These are phyloP conservation scores for Paramormyrops kingsleyae DNA, from an alignment of 2,113 vertebrate genomes.

Conservation along the genomic window DNA sequence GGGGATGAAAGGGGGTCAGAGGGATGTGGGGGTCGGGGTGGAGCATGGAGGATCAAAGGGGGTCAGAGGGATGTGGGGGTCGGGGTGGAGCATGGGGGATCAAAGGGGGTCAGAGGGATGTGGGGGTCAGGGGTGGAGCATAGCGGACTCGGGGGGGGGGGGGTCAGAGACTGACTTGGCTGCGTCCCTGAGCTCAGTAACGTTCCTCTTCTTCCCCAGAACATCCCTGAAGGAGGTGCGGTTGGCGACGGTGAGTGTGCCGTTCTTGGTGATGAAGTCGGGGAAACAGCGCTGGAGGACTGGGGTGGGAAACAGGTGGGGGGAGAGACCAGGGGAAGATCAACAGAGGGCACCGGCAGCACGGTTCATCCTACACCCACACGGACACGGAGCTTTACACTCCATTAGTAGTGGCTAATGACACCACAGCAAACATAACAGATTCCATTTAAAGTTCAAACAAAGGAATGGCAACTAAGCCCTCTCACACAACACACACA, in stretches of 20 bases:
- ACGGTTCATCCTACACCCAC: not conserved
- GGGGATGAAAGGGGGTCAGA: not conserved
- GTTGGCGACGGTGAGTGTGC: constrained; percentile 74
- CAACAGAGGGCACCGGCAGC: not conserved
- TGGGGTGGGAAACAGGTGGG: constrained; percentile 36
- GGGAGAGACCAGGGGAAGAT: constrained; percentile 23
- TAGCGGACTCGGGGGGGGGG: not conserved
- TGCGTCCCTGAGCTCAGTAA: constrained; percentile 74
- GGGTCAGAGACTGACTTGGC: constrained; percentile 69
- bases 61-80: not conserved
- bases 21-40: not conserved
- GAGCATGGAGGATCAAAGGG: not conserved
- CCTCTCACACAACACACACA: not conserved
- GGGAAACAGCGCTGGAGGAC: constrained; percentile 94
- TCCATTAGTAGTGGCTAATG: not conserved
- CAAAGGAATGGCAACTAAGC: not conserved
- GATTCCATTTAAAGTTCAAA: not conserved
- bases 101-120: not conserved
- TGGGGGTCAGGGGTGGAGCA: not conserved
- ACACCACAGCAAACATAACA: not conserved
- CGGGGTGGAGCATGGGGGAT: not conserved
- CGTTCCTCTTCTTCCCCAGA: constrained; percentile 65
- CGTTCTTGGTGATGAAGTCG: constrained; percentile 79
- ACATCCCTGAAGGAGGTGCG: constrained; percentile 77
- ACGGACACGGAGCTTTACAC: not conserved